Percentiles rank a stretch among this genome's conserved stretches.
phyloP scores from a whole-genome alignment of 2,888 invertebrate species.

The Xanthia icteritia region DNA sequence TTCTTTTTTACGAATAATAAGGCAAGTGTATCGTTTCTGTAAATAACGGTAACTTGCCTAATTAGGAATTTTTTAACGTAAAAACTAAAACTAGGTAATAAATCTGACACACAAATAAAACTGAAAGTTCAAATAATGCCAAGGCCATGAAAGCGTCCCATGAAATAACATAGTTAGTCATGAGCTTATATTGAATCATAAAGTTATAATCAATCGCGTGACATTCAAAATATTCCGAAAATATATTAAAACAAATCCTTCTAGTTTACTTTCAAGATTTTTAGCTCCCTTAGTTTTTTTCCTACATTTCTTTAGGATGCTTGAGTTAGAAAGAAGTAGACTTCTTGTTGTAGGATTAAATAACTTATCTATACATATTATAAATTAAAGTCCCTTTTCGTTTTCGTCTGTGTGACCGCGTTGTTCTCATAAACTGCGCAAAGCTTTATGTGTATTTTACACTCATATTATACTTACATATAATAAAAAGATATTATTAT shows the following conservation, averaged over 20 bases:
- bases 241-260: conserved; percentile 5
- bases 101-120: conserved; percentile 28
- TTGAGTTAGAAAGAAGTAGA: neutral
- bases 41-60: conserved; percentile 21
- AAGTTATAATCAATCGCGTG: conserved; percentile 47
- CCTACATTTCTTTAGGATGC: too few species aligned
- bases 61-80: conserved; percentile 11
- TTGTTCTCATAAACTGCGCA: neutral
- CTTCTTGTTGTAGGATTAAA: neutral
- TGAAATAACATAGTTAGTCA: conserved; percentile 42
- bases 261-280: neutral
- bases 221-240: conserved; percentile 12
- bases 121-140: conserved; percentile 39
- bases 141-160: conserved; percentile 41
- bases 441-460: neutral
- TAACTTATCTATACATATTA: neutral
- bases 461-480: too few species aligned
- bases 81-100: conserved; percentile 36
- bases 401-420: neutral
- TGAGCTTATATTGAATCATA: conserved; percentile 35
- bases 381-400: neutral
- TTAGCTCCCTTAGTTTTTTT: neutral
- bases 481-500: neutral
- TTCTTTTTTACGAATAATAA: neutral
- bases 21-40: neutral